Evolutionary conservation across 2,113 vertebrate species (phyloP).

Genomic region (Mionectes macconnelli): DNA sequence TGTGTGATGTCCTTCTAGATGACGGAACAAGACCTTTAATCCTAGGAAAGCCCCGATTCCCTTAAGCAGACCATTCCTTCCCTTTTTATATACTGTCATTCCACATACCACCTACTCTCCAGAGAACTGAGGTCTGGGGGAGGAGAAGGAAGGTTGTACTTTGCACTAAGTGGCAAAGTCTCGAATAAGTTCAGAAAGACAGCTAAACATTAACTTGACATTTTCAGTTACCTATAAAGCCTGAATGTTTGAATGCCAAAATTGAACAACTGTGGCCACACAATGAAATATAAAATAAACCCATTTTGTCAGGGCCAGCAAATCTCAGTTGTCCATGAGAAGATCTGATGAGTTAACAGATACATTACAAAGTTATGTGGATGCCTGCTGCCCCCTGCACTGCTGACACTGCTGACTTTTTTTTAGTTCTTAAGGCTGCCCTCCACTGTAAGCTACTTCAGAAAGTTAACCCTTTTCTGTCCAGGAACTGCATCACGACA

Average conservation of each 20-base stretch:
- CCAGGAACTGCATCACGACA: neutral
- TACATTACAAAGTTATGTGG: neutral
- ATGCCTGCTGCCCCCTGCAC: neutral
- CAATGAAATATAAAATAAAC: neutral
- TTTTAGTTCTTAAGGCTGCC: neutral
- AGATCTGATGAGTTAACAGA: neutral
- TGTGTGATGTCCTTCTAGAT: fast-evolving
- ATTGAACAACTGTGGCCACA: neutral
- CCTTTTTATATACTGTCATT: neutral
- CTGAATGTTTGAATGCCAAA: neutral
- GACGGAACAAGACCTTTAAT: neutral
- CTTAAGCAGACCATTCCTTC: neutral
- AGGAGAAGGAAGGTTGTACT: neutral
- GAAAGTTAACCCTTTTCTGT: neutral
- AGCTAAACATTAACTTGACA: slow-evolving; percentile 14
- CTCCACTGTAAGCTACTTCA: neutral
- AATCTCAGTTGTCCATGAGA: neutral
- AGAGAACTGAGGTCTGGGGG: neutral
- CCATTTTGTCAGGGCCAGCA: neutral
- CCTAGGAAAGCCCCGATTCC: neutral
- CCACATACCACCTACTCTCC: neutral
- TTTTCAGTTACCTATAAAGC: neutral
- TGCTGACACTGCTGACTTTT: neutral
- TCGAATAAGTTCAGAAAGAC: neutral
- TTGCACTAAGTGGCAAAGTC: neutral